Conservation (phyloP, 1,140 invertebrate genomes). For the Musca domestica region DNA sequence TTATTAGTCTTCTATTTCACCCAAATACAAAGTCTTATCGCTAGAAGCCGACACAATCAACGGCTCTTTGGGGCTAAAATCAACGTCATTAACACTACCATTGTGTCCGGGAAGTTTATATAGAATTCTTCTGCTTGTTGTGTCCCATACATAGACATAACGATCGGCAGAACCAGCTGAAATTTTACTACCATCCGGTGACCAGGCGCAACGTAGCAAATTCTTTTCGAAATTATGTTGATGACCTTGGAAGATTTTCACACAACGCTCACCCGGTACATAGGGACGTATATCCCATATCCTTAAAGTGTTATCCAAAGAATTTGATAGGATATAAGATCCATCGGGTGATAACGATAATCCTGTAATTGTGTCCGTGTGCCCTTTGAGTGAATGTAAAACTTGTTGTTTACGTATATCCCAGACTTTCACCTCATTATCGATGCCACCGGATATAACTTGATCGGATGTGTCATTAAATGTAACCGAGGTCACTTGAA, state of each 20-base stretch:
- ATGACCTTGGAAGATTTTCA: slow-evolving; percentile 90
- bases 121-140: slow-evolving; percentile 81
- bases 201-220: slow-evolving; percentile 85
- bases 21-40: slow-evolving; percentile 94
- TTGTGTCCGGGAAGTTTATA: slow-evolving; percentile 98
- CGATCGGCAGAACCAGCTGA: slow-evolving; percentile 92
- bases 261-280: slow-evolving; percentile 86
- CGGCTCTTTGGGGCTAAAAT: slow-evolving; percentile 94
- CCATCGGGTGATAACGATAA: slow-evolving; percentile 91
- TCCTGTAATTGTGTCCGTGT: slow-evolving; percentile 94
- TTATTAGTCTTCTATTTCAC: slow-evolving; percentile 87
- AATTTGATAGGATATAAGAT: slow-evolving; percentile 90
- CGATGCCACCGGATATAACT: slow-evolving; percentile 86
- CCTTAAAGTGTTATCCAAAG: slow-evolving; percentile 92
- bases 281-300: slow-evolving; percentile 81
- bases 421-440: slow-evolving; percentile 99
- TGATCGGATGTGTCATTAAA: slow-evolving; percentile 97
- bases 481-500: slow-evolving; percentile 84
- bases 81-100: slow-evolving; percentile 94
- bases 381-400: slow-evolving; percentile 79
- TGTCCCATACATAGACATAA: slow-evolving; percentile 97
- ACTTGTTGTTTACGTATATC: slow-evolving; percentile 90
- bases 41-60: slow-evolving; percentile 91
- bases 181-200: slow-evolving; percentile 79
- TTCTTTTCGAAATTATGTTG: slow-evolving; percentile 99